A percentile compares a stretch with the other conserved stretches of the same genome.
Conservation (phyloP, 2,113 vertebrate species). For the Plestiodon gilberti region DNA sequence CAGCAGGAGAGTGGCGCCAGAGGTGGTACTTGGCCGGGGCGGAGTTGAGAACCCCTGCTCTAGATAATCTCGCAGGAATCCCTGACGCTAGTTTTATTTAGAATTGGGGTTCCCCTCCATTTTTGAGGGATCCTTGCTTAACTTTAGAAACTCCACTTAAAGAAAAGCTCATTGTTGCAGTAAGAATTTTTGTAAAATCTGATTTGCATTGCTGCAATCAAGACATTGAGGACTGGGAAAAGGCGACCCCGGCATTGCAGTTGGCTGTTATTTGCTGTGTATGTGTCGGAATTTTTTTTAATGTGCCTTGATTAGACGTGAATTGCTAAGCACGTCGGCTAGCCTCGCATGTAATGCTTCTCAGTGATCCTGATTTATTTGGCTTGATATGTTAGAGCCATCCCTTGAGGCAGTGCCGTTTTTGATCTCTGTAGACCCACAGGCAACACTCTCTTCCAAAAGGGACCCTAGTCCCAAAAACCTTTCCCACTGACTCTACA, state of each 20-base stretch:
- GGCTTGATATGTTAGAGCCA: constrained; percentile 50
- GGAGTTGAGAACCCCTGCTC: too few relatives aligned
- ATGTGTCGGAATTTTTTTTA: constrained; percentile 11
- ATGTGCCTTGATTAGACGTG: constrained; percentile 39
- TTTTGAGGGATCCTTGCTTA: not conserved
- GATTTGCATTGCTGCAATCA: too few relatives aligned
- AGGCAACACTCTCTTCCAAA: constrained; percentile 31
- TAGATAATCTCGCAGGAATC: not conserved
- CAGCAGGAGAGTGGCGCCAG: too few relatives aligned
- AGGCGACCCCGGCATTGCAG: not conserved
- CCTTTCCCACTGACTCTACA: not conserved
- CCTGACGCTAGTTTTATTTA: not conserved
- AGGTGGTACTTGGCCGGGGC: too few relatives aligned
- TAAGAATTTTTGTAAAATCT: too few relatives aligned
- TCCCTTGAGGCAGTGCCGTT: constrained; percentile 36
- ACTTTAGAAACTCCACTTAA: not conserved
- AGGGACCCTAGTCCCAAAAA: constrained; percentile 19
- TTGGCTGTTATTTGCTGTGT: not conserved
- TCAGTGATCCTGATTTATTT: constrained; percentile 59
- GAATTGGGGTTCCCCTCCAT: too few relatives aligned
- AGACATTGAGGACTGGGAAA: not conserved
- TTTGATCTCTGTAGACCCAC: constrained; percentile 51
- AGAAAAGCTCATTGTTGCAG: not conserved
- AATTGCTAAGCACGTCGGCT: constrained; percentile 50
- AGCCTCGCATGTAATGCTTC: constrained; percentile 46